Evolutionary conservation across 2,113 vertebrate species (phyloP), one percentile per base, ranked within the genome.

Genomic region (Synodontis membranacea): DNA sequence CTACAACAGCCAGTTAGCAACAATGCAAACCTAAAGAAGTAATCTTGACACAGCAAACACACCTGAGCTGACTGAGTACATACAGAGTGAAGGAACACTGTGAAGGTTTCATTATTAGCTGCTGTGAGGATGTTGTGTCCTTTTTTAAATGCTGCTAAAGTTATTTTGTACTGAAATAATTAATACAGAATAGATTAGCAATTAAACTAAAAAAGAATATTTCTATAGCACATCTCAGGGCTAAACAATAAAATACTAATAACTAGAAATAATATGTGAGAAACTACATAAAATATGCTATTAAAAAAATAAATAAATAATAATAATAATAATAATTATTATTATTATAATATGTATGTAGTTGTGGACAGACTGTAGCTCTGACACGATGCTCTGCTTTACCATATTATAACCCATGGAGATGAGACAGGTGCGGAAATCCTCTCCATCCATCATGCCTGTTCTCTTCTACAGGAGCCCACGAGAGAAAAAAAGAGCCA

Each of bases 381-480:
- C 31, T 56, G 31, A 56, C 14, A 25, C 34, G 23, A 91, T 83
- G 84, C 86, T 89, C 91, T 78, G 89, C 91, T 94, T 95, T 95
- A 95, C 95, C 95, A 95, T 94, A 92, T 94, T 95, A 96, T 99
- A 99, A 96, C 98, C 98, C 96, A 99, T 96, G 97, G 98, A 98
- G 97, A 99, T 99, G 95, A 99, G 98, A 96, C 97, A 99, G 96
- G 98, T 97, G 94, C 96, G 97, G 97, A 99, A 99, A 97, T 99
- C 98, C 94, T 99, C 98, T 89, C 95, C 95, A 92, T 99, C 98
- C 98, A 99, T 98, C 96, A 97, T 95, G 94, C 98, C 98, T 96
- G 97, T 97, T 97, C 96, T 99, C 97, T 99, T 99, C 98, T 99
- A 97, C 93, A 93, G 93, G 92, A 82, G 91, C 90, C 93, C 91